A percentile compares a stretch with the other conserved stretches of the same genome.
phyloP scores from a whole-genome alignment of 2,797 vertebrate species.

The Lacerta bilineata region DNA sequence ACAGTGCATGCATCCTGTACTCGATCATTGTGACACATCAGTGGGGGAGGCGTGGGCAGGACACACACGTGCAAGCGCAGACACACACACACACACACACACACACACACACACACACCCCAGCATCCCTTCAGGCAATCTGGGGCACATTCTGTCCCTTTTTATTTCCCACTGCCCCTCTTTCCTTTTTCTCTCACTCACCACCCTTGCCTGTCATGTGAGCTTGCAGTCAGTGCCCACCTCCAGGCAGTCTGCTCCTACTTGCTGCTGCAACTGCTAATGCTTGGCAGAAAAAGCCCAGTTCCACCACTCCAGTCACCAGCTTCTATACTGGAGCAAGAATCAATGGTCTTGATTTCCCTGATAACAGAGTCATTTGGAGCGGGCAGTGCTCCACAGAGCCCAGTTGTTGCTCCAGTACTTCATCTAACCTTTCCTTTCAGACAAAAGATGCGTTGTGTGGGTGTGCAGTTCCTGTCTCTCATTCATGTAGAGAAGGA shows the following conservation, averaged over 20 bases:
- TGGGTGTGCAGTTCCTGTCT: not conserved
- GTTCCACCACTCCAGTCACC: not conserved
- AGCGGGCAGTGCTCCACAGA: not conserved
- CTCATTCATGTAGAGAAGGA: not conserved
- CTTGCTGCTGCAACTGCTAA: not conserved
- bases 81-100: not conserved
- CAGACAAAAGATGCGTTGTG: not conserved
- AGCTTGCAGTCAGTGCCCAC: not conserved
- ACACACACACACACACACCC: accelerated
- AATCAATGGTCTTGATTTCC: not conserved
- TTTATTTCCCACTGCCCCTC: slow-evolving; percentile 19
- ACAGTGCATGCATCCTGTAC: slow-evolving; percentile 75
- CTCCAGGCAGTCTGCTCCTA: accelerated
- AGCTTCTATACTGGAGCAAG: not conserved
- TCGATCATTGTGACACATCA: slow-evolving; percentile 85
- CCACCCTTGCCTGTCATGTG: not conserved
- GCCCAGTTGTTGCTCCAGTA: not conserved
- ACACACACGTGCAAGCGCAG: accelerated
- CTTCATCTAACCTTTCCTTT: not conserved
- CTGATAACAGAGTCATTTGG: not conserved
- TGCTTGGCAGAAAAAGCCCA: not conserved
- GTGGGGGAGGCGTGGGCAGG: slow-evolving; percentile 64
- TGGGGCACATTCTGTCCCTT: not conserved
- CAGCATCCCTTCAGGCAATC: not conserved
- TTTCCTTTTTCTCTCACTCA: not conserved